Evolutionary conservation across 1,140 invertebrate species (phyloP).

Genomic region (Bombus turneri): DNA sequence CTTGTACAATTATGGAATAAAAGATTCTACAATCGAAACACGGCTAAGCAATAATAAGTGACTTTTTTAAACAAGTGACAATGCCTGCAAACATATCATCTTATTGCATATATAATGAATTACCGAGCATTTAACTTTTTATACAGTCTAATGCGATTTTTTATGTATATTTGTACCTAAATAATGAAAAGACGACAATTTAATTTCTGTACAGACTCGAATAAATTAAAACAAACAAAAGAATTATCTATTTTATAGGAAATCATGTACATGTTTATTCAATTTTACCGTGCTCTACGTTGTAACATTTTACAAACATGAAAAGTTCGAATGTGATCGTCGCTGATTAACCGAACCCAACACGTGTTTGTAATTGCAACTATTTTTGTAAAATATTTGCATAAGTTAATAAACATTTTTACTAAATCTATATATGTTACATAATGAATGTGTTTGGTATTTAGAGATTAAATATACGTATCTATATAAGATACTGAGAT

Average conservation of each 20-base stretch:
- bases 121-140: not conserved
- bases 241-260: constrained; percentile 15
- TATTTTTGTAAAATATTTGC: constrained; percentile 64
- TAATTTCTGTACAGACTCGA: constrained; percentile 22
- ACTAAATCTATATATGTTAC: constrained; percentile 38
- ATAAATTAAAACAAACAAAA: constrained; percentile 10
- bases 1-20: not conserved
- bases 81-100: constrained; percentile 19
- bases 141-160: not conserved
- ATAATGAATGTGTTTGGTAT: not conserved
- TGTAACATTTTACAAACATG: constrained; percentile 4
- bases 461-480: not conserved
- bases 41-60: not conserved
- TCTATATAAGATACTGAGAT: not conserved
- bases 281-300: not conserved
- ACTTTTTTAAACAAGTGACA: not conserved
- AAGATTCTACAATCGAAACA: constrained; percentile 1
- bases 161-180: constrained; percentile 6
- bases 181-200: not conserved
- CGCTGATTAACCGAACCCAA: constrained; percentile 11
- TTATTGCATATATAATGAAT: not conserved
- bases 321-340: constrained; percentile 52
- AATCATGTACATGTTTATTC: not conserved
- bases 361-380: constrained; percentile 38
- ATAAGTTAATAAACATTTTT: constrained; percentile 58